Base-by-base conservation (phyloP, 1,140 invertebrate species). In the Lordiphosa clarofinis region DNA sequence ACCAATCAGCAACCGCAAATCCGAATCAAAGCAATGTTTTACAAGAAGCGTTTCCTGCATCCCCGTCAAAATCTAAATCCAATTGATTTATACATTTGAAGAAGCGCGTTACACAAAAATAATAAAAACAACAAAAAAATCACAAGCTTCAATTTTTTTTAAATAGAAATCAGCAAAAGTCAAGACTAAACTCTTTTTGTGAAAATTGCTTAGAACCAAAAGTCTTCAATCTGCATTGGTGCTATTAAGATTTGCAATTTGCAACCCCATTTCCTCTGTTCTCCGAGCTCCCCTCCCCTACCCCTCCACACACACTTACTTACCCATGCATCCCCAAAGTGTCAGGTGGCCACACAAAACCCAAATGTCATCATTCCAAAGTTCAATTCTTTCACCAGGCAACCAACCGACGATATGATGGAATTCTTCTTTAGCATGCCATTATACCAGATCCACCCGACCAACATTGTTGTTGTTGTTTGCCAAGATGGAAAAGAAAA, bases 331-430 rank as follows among this genome's bases (percentile, higher is more conserved):
- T 13, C 19, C 28, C 35, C 12, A 35, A 44, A 70, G 50, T 57
- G 56, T 59, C 11, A 48, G 12, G 40, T 47, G 60, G 73, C 55
- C 42, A 72, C 67, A 40, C 47, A 28, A 50, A 78, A 54, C 50
- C 67, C 67, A 35, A 64, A 63, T 72, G 63, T 67, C 72, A 75
- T 76, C 72, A 81, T 76, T 84, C 78, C 72, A 81, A 31, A 64
- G 59, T 72, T 63, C 28, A 49, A 28, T 65, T 69, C 69, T 73
- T 46, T 60, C 54, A 39, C 35, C 48, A 69, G 48, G 44, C 61
- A 74, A 59, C 57, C 57, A 60, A 65, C 46, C 44, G 48, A 44
- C 36, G 56, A 55, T 66, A 53, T 28, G 42, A 43, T 64, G 46
- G 44, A 56, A 28, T 47, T 64, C 61, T 47, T 64, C 61, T 37